Percentiles rank a stretch among this genome's conserved stretches.
These are phyloP conservation scores for Pseudanteris insignis DNA, from an alignment of 2,888 invertebrate species.

Conservation along the genomic window DNA sequence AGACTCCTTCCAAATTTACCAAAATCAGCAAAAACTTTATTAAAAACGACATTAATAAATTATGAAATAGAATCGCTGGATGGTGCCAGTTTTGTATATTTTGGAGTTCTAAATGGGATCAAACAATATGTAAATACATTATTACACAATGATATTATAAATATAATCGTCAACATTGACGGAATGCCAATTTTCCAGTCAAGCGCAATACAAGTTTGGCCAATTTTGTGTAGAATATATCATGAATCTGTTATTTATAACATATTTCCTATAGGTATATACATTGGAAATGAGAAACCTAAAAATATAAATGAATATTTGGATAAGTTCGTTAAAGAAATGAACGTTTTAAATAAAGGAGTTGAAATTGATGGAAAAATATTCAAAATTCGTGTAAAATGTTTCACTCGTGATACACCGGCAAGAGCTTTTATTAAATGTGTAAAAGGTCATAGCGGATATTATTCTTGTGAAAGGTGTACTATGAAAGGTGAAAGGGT, in stretches of 20 bases:
- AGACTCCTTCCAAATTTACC: too few species aligned
- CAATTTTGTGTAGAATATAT: conserved; percentile 31
- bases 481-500: conserved; percentile 17
- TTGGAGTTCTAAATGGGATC: conserved; percentile 8
- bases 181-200: conserved; percentile 32
- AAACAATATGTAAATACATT: conserved; percentile 5
- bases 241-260: conserved; percentile 29
- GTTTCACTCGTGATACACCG: conserved; percentile 34
- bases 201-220: conserved; percentile 30
- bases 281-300: conserved; percentile 8
- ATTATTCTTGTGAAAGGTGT: conserved; percentile 39
- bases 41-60: too few species aligned
- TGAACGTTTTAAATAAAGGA: too few species aligned
- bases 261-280: conserved; percentile 41
- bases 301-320: too few species aligned
- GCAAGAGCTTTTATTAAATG: conserved; percentile 36
- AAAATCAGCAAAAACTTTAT: too few species aligned
- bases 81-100: conserved; percentile 16
- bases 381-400: too few species aligned
- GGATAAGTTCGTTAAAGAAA: conserved; percentile 22
- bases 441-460: conserved; percentile 41
- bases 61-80: too few species aligned
- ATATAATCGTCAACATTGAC: conserved; percentile 25
- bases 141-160: conserved; percentile 3
- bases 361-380: too few species aligned